phyloP scores from a whole-genome alignment of 2,888 invertebrate species.

The Lutraria lutraria region DNA sequence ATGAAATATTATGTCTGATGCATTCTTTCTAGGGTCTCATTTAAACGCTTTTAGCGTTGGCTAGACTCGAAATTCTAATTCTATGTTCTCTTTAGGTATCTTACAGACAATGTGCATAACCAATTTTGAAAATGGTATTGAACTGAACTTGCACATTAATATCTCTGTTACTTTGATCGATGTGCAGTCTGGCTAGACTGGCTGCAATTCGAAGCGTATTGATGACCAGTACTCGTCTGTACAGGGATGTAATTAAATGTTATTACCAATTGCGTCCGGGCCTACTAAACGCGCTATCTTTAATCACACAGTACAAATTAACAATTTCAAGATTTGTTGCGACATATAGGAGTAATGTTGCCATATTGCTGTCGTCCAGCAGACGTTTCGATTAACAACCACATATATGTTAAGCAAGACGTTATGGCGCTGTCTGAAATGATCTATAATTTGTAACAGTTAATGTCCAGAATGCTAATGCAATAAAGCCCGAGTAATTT shows the following conservation, averaged over 20 bases:
- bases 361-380: not conserved
- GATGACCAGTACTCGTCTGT: not conserved
- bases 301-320: not conserved
- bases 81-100: no score
- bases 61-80: no score
- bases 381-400: not conserved
- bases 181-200: not conserved
- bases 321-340: not conserved
- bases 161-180: not conserved
- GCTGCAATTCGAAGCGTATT: not conserved
- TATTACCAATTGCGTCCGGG: not conserved
- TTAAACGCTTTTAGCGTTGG: no score
- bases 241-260: not conserved
- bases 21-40: no score
- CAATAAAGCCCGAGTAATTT: not conserved
- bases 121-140: no score
- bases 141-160: no score
- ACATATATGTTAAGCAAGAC: not conserved
- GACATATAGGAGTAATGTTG: not conserved
- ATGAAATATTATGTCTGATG: no score
- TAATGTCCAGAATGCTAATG: not conserved
- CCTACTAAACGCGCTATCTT: not conserved
- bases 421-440: not conserved
- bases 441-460: not conserved
- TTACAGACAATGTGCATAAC: no score